Base-by-base conservation (phyloP, 2,888 invertebrate genomes). In the Thereva unica region DNA sequence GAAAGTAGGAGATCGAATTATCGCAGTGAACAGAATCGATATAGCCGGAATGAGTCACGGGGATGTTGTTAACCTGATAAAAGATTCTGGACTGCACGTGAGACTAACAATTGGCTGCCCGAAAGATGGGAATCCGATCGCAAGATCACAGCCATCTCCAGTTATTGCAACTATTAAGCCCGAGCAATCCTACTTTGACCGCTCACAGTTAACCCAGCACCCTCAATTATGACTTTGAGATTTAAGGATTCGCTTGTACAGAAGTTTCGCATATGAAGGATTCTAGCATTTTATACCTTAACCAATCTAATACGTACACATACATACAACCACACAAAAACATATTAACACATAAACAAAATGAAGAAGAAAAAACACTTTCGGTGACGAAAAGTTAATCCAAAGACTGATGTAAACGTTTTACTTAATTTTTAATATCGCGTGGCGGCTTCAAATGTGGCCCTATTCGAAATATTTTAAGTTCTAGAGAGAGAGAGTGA, bases 61-160 rank as follows among this genome's bases (percentile, higher is more conserved):
- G 41, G 96, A 97, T 76, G 96, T 98, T 68, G 97, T 98, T 3
- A 95, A 95, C 77, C 87, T 98, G 70, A 98, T 98, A 76, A 98
- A 97, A 81, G 96, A 94, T 77, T 97, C 97, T 0, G 97, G 97
- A 34, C 87, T 93, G 72, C 87, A 91, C 55, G 95, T 97, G 67
- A 92, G 93, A 0, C 84, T 94, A 59, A 93, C 92, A 9, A 93
- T 94, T 68, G 81, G 81, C 3, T 77, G 77, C 66, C 79, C 80
- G 5, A 77, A 80, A 10, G 74, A 80, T 5, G 47, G 42, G 47
- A 55, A 54, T 54, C 45, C 52, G 34, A 23, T 59, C 3, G 10
- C 50, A 45, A 38, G 42, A 42, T 23, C 64, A 9, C 38, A 64
- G 35, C 52, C 72, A n/a, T 75, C 75, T 38, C 74, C 74, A 54